These are phyloP conservation scores for Augochlorella aurata DNA, from an alignment of 2,888 invertebrate species.

Conservation along the genomic window DNA sequence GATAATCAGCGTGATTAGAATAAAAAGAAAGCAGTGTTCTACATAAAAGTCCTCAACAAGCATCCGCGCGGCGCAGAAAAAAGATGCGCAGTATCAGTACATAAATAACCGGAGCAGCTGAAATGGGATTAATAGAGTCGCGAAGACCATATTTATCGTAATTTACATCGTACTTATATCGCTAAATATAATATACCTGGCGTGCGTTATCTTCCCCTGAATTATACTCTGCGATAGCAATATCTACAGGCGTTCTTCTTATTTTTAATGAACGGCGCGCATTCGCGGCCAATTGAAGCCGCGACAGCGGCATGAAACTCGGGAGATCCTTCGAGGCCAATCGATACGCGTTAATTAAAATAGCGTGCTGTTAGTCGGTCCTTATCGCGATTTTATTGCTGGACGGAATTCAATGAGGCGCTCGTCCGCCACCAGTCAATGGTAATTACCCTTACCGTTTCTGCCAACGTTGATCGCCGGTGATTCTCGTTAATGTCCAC, in stretches of 20 bases:
- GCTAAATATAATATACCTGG: not conserved
- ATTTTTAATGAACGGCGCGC: not conserved
- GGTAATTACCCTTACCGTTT: slow-evolving; percentile 67
- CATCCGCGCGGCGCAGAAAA: not conserved
- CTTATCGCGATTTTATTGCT: slow-evolving; percentile 77
- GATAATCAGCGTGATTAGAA: not conserved
- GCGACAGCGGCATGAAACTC: not conserved
- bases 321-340: slow-evolving; percentile 55
- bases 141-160: not conserved
- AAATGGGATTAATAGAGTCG: not conserved
- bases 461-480: slow-evolving; percentile 49
- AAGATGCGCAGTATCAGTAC: not conserved
- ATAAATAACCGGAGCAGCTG: not conserved
- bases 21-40: not conserved
- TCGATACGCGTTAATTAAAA: slow-evolving; percentile 78
- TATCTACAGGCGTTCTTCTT: not conserved
- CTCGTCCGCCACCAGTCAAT: slow-evolving; percentile 59
- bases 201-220: not conserved
- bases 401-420: slow-evolving; percentile 77
- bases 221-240: slow-evolving; percentile 1
- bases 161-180: slow-evolving; percentile 3
- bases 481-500: slow-evolving; percentile 69
- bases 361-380: slow-evolving; percentile 76
- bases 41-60: not conserved
- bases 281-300: not conserved